Percentiles rank a stretch among this genome's conserved stretches.
These are phyloP conservation scores for Pseudopleuronectes americanus DNA, from an alignment of 2,797 vertebrate genomes.

Conservation along the genomic window DNA sequence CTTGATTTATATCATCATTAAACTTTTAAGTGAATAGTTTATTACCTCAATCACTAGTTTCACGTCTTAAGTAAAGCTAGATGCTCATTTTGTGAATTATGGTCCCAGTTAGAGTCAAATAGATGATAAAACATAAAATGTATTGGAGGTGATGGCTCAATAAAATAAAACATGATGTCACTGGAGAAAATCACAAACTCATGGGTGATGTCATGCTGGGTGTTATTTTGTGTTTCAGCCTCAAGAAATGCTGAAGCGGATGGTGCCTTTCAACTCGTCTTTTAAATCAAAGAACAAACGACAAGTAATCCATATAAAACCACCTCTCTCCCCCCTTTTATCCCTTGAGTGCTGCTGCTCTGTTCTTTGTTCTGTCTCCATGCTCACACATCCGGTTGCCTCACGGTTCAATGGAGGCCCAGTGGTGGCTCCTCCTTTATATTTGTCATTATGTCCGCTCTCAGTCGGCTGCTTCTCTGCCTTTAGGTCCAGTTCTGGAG, in stretches of 20 bases:
- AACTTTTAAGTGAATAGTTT: too few relatives aligned
- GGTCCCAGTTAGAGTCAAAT: too few relatives aligned
- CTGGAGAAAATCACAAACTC: too few relatives aligned
- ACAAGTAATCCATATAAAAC: conserved; percentile 88
- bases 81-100: too few relatives aligned
- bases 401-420: conserved; percentile 22
- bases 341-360: conserved; percentile 31
- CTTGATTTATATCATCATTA: too few relatives aligned
- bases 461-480: conserved; percentile 3
- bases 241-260: conserved; percentile 97
- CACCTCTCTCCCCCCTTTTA: not conserved
- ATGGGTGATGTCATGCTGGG: too few relatives aligned
- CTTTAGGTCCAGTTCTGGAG: conserved; percentile 14
- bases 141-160: too few relatives aligned
- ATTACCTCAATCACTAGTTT: too few relatives aligned
- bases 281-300: conserved; percentile 90
- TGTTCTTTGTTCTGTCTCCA: not conserved
- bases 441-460: conserved; percentile 2
- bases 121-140: too few relatives aligned
- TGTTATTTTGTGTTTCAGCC: conserved; percentile 87
- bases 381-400: conserved; percentile 9
- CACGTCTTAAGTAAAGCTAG: too few relatives aligned
- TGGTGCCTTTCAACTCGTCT: conserved; percentile 98
- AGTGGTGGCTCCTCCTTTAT: conserved; percentile 15
- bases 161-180: too few relatives aligned